Percentiles rank a stretch among this genome's conserved stretches.
Conservation (phyloP, 2,797 vertebrate species). For the Crax fasciolata region DNA sequence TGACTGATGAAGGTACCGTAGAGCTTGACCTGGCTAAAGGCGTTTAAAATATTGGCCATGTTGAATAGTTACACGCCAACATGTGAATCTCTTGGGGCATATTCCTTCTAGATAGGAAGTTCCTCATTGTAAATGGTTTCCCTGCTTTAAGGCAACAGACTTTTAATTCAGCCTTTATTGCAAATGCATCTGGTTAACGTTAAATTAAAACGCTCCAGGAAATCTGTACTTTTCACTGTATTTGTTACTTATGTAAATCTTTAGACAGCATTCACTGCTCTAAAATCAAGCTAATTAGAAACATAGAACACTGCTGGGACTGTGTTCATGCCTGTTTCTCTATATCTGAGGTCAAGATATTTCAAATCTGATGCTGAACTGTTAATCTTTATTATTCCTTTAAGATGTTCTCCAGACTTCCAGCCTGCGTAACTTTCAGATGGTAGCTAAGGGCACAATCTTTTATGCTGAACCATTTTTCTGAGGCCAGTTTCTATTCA, state of each 20-base stretch:
- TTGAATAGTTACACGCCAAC: not conserved
- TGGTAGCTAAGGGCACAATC: not conserved
- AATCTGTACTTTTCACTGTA: conserved; percentile 30
- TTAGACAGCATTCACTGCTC: conserved; percentile 28
- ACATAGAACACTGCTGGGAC: not conserved
- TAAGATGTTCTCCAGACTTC: conserved; percentile 14
- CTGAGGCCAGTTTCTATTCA: not conserved
- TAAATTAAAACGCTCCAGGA: conserved; percentile 34
- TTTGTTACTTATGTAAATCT: conserved; percentile 53
- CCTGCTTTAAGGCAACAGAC: conserved; percentile 35
- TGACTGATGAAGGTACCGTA: not conserved
- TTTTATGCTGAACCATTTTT: not conserved
- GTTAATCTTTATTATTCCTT: conserved; percentile 10
- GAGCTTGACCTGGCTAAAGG: conserved; percentile 13
- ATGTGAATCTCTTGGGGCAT: not conserved
- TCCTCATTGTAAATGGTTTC: not conserved
- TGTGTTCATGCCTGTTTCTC: not conserved
- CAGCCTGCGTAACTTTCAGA: conserved; percentile 4
- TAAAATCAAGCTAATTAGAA: conserved; percentile 52
- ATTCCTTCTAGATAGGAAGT: conserved; percentile 30
- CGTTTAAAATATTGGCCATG: not conserved
- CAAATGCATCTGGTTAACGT: conserved; percentile 10
- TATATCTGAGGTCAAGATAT: not conserved
- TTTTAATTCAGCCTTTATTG: conserved; percentile 22
- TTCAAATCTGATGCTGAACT: not conserved